phyloP scores from a whole-genome alignment of 1,140 invertebrate genomes.

The Dinoponera quadriceps region DNA sequence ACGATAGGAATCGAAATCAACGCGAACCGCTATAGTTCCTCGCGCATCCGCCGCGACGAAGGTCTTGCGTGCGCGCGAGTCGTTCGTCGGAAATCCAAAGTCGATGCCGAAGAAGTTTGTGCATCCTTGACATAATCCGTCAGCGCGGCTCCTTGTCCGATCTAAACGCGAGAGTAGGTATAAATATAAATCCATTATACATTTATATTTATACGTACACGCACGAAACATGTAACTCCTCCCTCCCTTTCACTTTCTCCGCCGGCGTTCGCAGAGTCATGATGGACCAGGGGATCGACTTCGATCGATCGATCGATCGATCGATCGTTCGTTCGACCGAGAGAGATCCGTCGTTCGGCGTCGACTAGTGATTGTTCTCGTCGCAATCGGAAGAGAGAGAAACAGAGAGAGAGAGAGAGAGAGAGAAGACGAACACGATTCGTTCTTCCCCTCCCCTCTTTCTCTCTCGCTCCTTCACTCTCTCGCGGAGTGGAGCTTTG shows the following conservation, averaged over 20 bases:
- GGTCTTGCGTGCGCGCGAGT: not conserved
- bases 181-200: too few relatives aligned
- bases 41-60: not conserved
- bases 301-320: not conserved
- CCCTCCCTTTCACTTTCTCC: conserved; percentile 17
- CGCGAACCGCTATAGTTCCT: not conserved
- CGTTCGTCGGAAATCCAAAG: not conserved
- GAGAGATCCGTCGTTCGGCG: conserved; percentile 10
- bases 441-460: not conserved
- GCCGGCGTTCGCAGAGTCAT: conserved; percentile 23
- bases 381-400: not conserved
- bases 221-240: conserved; percentile 11
- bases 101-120: conserved; percentile 49
- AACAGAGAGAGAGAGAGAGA: too few relatives aligned
- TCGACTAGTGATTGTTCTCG: conserved; percentile 34
- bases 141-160: conserved; percentile 40
- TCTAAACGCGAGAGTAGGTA: not conserved
- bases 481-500: not conserved
- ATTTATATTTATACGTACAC: conserved; percentile 27
- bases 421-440: not conserved
- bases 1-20: too few relatives aligned
- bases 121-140: conserved; percentile 52
- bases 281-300: conserved; percentile 23
- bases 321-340: too few relatives aligned
- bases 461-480: too few relatives aligned